Evolutionary conservation across 2,113 vertebrate species (phyloP).

Genomic region (Haemorhous mexicanus): DNA sequence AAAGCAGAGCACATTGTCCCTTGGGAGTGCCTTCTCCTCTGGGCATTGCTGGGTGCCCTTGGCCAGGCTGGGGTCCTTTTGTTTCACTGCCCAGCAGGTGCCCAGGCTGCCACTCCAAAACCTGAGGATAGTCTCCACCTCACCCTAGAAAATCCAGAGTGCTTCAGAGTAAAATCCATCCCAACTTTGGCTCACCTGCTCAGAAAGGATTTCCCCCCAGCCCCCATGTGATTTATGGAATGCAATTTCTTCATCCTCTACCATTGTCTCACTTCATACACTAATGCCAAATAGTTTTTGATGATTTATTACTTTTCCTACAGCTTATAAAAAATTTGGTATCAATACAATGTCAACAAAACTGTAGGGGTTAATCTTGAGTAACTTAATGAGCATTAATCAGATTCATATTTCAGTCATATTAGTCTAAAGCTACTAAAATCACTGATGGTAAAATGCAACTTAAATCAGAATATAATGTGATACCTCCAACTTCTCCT

Average conservation of each 20-base stretch:
- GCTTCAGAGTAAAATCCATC: not conserved
- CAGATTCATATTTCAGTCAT: not conserved
- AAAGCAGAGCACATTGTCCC: not conserved
- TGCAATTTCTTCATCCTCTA: not conserved
- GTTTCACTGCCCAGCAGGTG: not conserved
- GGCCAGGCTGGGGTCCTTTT: not conserved
- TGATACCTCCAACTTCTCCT: not conserved
- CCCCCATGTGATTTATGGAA: not conserved
- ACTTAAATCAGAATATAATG: not conserved
- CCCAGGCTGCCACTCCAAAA: not conserved
- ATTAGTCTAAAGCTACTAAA: not conserved
- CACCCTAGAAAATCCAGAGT: not conserved
- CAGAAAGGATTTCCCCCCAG: not conserved
- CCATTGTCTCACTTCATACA: not conserved
- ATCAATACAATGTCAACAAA: not conserved
- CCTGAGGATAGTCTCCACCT: accelerated
- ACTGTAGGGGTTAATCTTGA: not conserved
- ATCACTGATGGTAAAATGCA: not conserved
- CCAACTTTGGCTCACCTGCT: not conserved
- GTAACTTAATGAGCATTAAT: not conserved
- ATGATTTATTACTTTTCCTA: not conserved
- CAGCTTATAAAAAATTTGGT: not conserved
- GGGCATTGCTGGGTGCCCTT: not conserved
- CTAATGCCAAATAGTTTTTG: not conserved
- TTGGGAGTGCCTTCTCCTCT: too few species aligned